Conservation (phyloP, 2,888 invertebrate species). For the Apantesis nais region DNA sequence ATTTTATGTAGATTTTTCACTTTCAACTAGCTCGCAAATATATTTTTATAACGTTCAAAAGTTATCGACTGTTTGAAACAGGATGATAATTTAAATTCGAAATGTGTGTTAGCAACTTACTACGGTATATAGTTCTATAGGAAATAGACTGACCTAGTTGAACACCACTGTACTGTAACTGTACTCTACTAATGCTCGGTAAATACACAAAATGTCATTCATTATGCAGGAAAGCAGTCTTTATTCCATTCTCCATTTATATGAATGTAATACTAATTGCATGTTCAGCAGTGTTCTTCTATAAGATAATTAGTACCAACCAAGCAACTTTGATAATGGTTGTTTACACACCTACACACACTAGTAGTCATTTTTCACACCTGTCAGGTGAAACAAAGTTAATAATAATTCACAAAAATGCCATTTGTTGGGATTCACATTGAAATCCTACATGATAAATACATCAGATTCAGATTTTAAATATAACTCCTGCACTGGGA, state of each 20-base stretch:
- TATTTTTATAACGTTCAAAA: background rate
- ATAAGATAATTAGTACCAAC: background rate
- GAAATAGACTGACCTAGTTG: background rate
- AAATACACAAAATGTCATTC: background rate
- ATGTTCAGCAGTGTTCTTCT: background rate
- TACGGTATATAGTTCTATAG: background rate
- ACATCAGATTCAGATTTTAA: too few relatives aligned
- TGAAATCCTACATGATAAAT: too few relatives aligned
- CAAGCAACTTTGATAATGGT: background rate
- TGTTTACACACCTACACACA: too few relatives aligned
- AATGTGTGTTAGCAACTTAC: background rate
- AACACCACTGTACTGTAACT: too few relatives aligned
- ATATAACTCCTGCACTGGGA: too few relatives aligned
- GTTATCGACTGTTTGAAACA: background rate
- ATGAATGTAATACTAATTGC: background rate
- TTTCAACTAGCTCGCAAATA: background rate
- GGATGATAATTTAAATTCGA: background rate
- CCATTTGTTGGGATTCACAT: background rate
- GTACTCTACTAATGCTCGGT: background rate
- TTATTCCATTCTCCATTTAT: background rate
- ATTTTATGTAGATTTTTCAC: too few relatives aligned
- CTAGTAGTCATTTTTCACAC: background rate
- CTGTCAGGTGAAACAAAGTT: background rate
- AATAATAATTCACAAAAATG: background rate
- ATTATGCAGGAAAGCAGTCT: background rate